These are phyloP conservation scores for Tenebrio molitor DNA, from an alignment of 1,140 invertebrate genomes.

Conservation along the genomic window DNA sequence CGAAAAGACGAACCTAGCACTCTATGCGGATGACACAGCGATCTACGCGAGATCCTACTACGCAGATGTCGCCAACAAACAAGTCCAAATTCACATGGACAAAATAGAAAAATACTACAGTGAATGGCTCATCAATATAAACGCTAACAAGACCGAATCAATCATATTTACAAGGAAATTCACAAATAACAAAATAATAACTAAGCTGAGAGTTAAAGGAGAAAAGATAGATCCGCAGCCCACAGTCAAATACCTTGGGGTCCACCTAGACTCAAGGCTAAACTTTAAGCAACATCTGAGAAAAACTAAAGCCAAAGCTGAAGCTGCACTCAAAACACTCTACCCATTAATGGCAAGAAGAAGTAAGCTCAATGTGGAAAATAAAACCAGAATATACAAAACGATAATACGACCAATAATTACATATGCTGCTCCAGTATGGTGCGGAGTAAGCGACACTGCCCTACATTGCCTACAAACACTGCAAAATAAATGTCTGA, in stretches of 20 bases:
- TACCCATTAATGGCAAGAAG: background rate
- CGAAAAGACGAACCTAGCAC: constrained; percentile 20
- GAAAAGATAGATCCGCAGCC: background rate
- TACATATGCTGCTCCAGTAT: constrained; percentile 14
- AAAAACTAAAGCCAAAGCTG: background rate
- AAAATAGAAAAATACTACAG: constrained; percentile 52
- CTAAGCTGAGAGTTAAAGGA: background rate
- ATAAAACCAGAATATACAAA: constrained; percentile 1
- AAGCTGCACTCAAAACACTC: background rate
- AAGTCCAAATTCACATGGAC: background rate
- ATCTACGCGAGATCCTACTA: constrained; percentile 35
- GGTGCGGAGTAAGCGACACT: background rate
- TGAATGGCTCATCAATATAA: constrained; percentile 53
- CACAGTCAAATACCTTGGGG: constrained; percentile 1
- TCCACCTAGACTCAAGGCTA: background rate
- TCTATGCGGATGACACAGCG: constrained; percentile 59
- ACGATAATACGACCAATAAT: constrained; percentile 3
- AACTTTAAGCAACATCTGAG: background rate
- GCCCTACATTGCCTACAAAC: background rate
- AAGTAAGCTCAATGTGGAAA: background rate
- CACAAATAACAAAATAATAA: background rate
- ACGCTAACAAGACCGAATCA: constrained; percentile 24
- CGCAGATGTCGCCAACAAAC: background rate
- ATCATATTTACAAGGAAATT: constrained; percentile 1
- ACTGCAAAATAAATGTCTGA: constrained; percentile 12